phyloP scores from a whole-genome alignment of 2,888 invertebrate genomes.

The Apodemia duryi region DNA sequence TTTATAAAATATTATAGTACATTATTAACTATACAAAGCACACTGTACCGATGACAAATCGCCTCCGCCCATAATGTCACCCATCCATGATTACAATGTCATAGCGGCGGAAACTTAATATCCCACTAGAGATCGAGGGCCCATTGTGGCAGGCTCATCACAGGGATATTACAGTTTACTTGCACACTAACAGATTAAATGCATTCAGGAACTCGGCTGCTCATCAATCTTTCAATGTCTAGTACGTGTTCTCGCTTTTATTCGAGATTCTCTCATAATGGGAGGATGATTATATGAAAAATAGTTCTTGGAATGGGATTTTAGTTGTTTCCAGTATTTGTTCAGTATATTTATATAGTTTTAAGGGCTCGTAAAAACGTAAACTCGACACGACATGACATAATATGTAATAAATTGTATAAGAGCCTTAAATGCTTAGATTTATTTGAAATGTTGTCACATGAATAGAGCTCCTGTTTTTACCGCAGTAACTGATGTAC shows the following conservation, averaged over 20 bases:
- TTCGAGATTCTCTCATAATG: slow-evolving; percentile 10
- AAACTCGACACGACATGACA: too few relatives aligned
- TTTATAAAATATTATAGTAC: not conserved
- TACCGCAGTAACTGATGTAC: too few relatives aligned
- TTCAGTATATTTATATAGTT: too few relatives aligned
- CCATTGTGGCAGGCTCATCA: slow-evolving; percentile 49
- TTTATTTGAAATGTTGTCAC: too few relatives aligned
- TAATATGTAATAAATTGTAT: too few relatives aligned
- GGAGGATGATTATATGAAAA: slow-evolving; percentile 11
- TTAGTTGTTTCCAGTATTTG: not conserved
- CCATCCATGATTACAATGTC: slow-evolving; percentile 43
- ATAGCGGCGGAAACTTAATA: slow-evolving; percentile 63
- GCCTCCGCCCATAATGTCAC: slow-evolving; percentile 6
- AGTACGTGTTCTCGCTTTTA: slow-evolving; percentile 14
- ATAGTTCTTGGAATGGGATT: not conserved
- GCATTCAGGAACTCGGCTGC: slow-evolving; percentile 35
- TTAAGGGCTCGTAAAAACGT: too few relatives aligned
- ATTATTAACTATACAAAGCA: not conserved
- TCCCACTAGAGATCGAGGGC: slow-evolving; percentile 55
- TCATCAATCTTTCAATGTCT: slow-evolving; percentile 15
- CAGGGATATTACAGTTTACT: slow-evolving; percentile 44
- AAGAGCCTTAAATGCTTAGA: too few relatives aligned
- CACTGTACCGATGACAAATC: not conserved
- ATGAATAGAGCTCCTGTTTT: too few relatives aligned
- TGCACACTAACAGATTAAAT: slow-evolving; percentile 44